Evolutionary conservation across 2,888 invertebrate species (phyloP).

Genomic region (Aproaerema taeniolella): DNA sequence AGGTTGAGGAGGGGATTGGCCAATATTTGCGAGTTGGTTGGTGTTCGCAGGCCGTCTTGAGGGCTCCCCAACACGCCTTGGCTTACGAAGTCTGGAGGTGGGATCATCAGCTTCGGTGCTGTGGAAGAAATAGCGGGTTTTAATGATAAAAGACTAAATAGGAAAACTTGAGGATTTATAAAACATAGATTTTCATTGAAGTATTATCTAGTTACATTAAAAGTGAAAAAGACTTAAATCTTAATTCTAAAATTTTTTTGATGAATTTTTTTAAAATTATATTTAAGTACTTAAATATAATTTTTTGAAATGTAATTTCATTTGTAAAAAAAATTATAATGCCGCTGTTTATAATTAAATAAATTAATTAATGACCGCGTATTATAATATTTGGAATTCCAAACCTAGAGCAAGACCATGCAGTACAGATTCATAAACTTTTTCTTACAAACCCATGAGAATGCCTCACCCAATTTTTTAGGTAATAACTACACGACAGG

Average conservation of each 20-base stretch:
- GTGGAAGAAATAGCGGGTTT: slow-evolving; percentile 36
- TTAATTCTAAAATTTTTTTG: neutral
- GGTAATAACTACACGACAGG: neutral
- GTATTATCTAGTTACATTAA: neutral
- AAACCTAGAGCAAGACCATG: too few relatives aligned
- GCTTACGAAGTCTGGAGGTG: slow-evolving; percentile 67
- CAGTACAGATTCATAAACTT: neutral
- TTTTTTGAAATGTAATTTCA: too few relatives aligned
- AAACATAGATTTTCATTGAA: neutral
- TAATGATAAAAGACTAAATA: too few relatives aligned
- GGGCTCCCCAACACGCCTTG: slow-evolving; percentile 69
- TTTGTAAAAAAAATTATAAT: too few relatives aligned
- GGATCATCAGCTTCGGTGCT: slow-evolving; percentile 82
- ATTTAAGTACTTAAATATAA: too few relatives aligned
- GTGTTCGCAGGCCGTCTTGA: slow-evolving; percentile 66
- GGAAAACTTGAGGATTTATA: too few relatives aligned
- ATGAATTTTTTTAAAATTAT: neutral
- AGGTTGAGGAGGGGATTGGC: slow-evolving; percentile 67
- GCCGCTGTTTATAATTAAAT: too few relatives aligned
- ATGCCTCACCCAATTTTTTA: neutral
- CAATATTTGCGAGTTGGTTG: slow-evolving; percentile 65
- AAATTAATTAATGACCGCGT: too few relatives aligned
- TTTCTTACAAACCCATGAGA: neutral
- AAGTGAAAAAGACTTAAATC: neutral
- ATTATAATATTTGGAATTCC: too few relatives aligned